Evolutionary conservation across 2,888 invertebrate genomes (phyloP).

Genomic region (Bellardia pandia): DNA sequence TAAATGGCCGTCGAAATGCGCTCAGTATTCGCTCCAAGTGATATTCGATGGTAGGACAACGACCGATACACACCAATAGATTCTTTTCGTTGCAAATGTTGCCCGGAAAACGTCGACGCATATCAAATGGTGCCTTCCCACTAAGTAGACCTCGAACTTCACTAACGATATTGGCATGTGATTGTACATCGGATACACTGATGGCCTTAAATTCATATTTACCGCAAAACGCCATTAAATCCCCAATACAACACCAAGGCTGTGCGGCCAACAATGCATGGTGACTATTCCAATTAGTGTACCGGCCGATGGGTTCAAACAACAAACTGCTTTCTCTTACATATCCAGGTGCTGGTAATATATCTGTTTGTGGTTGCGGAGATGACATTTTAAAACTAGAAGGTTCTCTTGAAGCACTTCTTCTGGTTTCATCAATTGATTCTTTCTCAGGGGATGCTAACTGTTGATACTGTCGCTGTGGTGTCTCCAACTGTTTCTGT

Average conservation of each 20-base stretch:
- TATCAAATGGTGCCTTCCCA: slow-evolving; percentile 78
- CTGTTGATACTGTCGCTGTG: slow-evolving; percentile 3
- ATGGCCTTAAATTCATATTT: slow-evolving; percentile 81
- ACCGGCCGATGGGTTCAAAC: slow-evolving; percentile 72
- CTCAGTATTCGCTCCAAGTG: slow-evolving; percentile 80
- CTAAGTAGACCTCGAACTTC: slow-evolving; percentile 78
- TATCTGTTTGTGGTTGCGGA: slow-evolving; percentile 20
- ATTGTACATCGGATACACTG: slow-evolving; percentile 76
- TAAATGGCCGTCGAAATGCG: slow-evolving; percentile 79
- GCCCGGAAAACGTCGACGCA: slow-evolving; percentile 79
- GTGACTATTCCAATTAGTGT: slow-evolving; percentile 79
- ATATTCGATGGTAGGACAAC: slow-evolving; percentile 80
- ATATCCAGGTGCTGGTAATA: background rate
- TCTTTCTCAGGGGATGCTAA: slow-evolving; percentile 1
- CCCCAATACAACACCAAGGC: slow-evolving; percentile 80
- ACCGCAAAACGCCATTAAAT: slow-evolving; percentile 81
- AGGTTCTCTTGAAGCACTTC: slow-evolving; percentile 11
- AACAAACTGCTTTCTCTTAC: slow-evolving; percentile 24
- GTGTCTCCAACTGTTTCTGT: background rate
- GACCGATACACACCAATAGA: slow-evolving; percentile 80
- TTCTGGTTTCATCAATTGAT: slow-evolving; percentile 5
- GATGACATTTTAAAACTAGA: slow-evolving; percentile 31
- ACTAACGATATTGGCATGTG: slow-evolving; percentile 78
- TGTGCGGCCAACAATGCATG: slow-evolving; percentile 77
- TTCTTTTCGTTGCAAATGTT: slow-evolving; percentile 80